Evolutionary conservation across 2,797 vertebrate genomes (phyloP), one percentile per base, ranked within the genome.

Genomic region (Poeciliopsis presidionis): DNA sequence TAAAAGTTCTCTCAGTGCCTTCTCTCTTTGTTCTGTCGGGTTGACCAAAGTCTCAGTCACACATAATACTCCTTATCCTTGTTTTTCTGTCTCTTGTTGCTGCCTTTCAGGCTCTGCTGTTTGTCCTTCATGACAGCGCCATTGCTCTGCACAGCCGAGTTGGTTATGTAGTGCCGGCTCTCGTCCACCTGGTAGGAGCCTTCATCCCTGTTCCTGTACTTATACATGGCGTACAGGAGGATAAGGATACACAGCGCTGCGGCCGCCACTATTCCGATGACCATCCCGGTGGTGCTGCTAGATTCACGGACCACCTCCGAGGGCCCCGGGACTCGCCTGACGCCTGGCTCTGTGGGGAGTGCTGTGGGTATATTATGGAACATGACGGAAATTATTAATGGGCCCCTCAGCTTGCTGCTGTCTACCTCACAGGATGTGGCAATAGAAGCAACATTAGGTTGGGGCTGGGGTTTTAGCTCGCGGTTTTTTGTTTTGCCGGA

Each of bases 301-400:
- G 98, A 99, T 97, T 99, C 98, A 84, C 97, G 98, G 96, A 99
- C 97, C 96, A 99, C 98, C 96, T 99, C 98, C 95, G 98, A 98
- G 96, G 97, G 97, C 97, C 98, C 98, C 95, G 98, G 98, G 94
- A 98, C 97, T 96, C 97, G 97, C 97, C 97, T 97, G 97, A 98
- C 97, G 97, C 97, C 98, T 14, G 98, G 97, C 96, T 98, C 97
- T 92, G 98, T 99, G 96, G 98, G 98, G 95, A 98, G 98, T 97
- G 98, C 98, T 99, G 98, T 99, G 98, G 98, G 98, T 97, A 99
- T 98, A 99, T 99, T 97, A 99, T 94, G 98, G 97, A 98, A 99
- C 98, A 99, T 97, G 97, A 97, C 97, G 97, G 98, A 97, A 97
- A 97, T 99, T 97, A 99, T 98, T 99, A 99, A 96, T 94, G 97